A percentile compares a stretch with the other conserved stretches of the same genome.
These are phyloP conservation scores for Campoplex capitator DNA, from an alignment of 2,888 invertebrate species.

Conservation along the genomic window DNA sequence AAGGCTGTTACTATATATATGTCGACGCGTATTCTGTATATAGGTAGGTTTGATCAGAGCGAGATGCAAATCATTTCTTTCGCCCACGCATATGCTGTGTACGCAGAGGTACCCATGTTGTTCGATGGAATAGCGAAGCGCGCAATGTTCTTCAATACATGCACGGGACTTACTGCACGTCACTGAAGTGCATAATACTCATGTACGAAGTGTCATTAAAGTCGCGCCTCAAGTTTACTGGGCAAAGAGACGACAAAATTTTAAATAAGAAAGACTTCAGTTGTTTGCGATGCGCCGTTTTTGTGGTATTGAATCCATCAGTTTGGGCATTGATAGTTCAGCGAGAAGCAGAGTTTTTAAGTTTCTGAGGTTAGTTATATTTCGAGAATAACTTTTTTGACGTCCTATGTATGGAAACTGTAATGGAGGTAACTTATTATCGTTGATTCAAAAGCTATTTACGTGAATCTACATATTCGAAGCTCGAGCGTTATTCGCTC, in stretches of 20 bases:
- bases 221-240: not conserved
- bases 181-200: constrained; percentile 27
- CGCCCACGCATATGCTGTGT: constrained; percentile 62
- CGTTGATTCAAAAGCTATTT: constrained; percentile 35
- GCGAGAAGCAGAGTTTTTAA: not conserved
- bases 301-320: not conserved
- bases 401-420: not conserved
- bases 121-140: constrained; percentile 34
- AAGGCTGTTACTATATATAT: not conserved
- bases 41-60: constrained; percentile 37
- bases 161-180: constrained; percentile 24
- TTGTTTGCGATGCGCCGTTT: not conserved
- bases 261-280: not conserved
- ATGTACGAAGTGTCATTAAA: constrained; percentile 6
- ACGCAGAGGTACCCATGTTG: constrained; percentile 23
- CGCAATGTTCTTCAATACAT: constrained; percentile 33
- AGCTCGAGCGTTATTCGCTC: not conserved
- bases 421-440: constrained; percentile 12
- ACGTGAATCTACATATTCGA: not conserved
- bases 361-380: not conserved
- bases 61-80: constrained; percentile 62
- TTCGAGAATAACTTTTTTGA: not conserved
- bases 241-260: not conserved
- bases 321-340: not conserved
- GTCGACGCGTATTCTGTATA: not conserved